These are phyloP conservation scores for Lathamus discolor DNA, from an alignment of 2,113 vertebrate genomes.

Conservation along the genomic window DNA sequence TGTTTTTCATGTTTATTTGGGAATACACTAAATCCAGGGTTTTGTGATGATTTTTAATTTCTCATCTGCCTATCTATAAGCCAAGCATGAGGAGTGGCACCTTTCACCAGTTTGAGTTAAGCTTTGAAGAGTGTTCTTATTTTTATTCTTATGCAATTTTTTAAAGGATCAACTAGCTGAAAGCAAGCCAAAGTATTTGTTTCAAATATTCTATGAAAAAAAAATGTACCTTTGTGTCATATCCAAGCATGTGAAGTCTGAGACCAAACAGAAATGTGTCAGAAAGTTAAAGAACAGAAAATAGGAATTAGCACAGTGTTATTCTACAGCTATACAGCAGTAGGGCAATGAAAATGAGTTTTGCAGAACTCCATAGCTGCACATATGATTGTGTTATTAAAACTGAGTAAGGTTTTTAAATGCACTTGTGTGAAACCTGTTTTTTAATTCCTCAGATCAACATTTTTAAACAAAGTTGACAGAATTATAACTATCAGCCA, in stretches of 20 bases:
- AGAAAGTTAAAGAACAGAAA: slow-evolving; percentile 9
- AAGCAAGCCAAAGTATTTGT: background rate
- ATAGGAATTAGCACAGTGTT: background rate
- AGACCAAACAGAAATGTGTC: slow-evolving; percentile 10
- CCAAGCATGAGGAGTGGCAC: background rate
- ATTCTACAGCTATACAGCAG: background rate
- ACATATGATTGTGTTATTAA: background rate
- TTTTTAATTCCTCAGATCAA: background rate
- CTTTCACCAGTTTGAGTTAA: background rate
- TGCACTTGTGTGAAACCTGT: background rate
- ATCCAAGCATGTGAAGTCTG: slow-evolving; percentile 29
- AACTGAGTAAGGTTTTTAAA: background rate
- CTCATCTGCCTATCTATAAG: background rate
- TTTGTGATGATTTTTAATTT: background rate
- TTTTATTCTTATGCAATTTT: background rate
- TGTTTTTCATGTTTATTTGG: background rate
- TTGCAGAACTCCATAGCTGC: background rate
- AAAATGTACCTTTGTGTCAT: background rate
- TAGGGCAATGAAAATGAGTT: background rate
- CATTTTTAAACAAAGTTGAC: background rate
- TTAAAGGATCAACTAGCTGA: background rate
- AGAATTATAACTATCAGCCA: background rate
- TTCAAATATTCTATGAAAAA: background rate
- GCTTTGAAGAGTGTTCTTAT: background rate
- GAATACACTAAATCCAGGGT: background rate